Evolutionary conservation across 2,888 invertebrate species (phyloP).

Genomic region (Heliconius erato): DNA sequence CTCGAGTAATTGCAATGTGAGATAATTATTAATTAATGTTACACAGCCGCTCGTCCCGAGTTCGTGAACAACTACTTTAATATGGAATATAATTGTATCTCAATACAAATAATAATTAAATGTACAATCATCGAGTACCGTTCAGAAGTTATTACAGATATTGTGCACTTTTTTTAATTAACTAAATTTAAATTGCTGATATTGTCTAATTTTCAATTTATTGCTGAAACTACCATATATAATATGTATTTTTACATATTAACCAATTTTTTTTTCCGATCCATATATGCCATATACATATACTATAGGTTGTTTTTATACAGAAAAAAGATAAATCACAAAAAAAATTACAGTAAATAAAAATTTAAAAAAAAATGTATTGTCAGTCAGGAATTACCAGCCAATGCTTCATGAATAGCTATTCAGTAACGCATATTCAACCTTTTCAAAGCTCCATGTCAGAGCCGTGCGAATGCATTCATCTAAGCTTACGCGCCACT

Average conservation of each 20-base stretch:
- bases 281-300: no score
- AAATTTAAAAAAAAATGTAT: background rate
- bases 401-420: slow-evolving; percentile 39
- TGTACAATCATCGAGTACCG: background rate
- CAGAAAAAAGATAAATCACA: background rate
- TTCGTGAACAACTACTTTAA: background rate
- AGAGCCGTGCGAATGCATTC: slow-evolving; percentile 45
- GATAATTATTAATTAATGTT: slow-evolving; percentile 45
- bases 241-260: background rate
- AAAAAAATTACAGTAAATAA: background rate
- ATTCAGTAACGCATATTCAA: slow-evolving; percentile 33
- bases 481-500: slow-evolving; percentile 42
- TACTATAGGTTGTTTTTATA: background rate
- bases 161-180: background rate
- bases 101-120: slow-evolving; percentile 13
- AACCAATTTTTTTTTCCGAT: background rate
- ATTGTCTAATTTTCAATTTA: background rate
- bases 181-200: background rate
- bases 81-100: background rate
- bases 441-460: slow-evolving; percentile 41
- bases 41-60: slow-evolving; percentile 13
- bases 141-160: background rate
- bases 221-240: background rate
- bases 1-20: slow-evolving; percentile 42
- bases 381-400: background rate